phyloP scores from a whole-genome alignment of 2,797 vertebrate species.

The Gymnocypris eckloni region DNA sequence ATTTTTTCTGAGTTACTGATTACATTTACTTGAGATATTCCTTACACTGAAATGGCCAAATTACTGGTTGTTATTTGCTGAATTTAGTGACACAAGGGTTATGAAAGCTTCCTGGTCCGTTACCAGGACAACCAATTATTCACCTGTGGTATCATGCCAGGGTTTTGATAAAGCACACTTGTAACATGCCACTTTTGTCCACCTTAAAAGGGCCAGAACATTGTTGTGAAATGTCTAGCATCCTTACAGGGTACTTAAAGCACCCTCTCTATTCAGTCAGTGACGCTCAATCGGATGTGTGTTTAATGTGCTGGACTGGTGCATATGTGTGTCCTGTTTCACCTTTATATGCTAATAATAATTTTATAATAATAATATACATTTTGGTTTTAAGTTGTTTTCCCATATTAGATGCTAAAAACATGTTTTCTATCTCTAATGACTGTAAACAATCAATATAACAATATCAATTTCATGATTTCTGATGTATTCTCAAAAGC shows the following conservation, averaged over 20 bases:
- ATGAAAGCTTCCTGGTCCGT: constrained; percentile 50
- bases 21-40: not conserved
- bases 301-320: not conserved
- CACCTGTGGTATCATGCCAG: constrained; percentile 54
- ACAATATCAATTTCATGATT: not conserved
- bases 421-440: not conserved
- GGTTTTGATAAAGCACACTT: constrained; percentile 49
- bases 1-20: too few species aligned
- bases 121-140: constrained; percentile 68
- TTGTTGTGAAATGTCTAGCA: constrained; percentile 33
- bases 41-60: not conserved
- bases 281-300: constrained; percentile 10
- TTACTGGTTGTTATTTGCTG: constrained; percentile 19
- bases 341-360: not conserved
- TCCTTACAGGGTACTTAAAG: constrained; percentile 31
- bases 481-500: not conserved
- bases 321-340: not conserved
- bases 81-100: constrained; percentile 22
- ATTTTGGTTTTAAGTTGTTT: not conserved
- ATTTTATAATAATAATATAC: not conserved
- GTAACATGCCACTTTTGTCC: constrained; percentile 40
- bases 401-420: not conserved
- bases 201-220: constrained; percentile 30
- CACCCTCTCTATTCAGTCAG: constrained; percentile 27
- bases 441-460: not conserved